Evolutionary conservation across 2,797 vertebrate species (phyloP).

Genomic region (Hemitrygon akajei): DNA sequence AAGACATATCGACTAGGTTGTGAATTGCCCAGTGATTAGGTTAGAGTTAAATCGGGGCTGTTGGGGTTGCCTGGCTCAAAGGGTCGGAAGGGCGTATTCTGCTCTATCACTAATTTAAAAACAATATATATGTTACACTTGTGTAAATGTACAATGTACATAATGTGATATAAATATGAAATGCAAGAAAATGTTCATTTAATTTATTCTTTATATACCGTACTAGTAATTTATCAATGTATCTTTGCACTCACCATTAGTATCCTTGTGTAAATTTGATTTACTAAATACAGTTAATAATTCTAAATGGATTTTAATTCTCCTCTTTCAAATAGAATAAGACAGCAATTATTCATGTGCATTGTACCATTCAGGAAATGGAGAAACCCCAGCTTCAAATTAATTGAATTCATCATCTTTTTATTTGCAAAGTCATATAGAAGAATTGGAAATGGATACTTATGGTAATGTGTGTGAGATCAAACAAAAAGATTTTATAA

Average conservation of each 20-base stretch:
- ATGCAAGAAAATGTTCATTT: constrained; percentile 10
- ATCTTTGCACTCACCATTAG: neutral
- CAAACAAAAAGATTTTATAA: constrained; percentile 8
- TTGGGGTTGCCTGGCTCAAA: too few species aligned
- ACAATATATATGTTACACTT: neutral
- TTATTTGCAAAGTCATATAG: constrained; percentile 10
- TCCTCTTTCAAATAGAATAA: neutral
- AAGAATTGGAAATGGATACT: neutral
- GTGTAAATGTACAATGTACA: constrained; percentile 1
- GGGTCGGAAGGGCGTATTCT: too few species aligned
- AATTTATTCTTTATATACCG: constrained; percentile 19
- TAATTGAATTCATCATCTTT: neutral
- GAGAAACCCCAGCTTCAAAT: neutral
- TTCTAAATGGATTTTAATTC: neutral
- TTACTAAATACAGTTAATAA: neutral
- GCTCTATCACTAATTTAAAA: too few species aligned
- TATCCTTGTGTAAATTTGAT: constrained; percentile 2
- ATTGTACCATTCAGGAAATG: neutral
- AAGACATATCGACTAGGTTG: too few species aligned
- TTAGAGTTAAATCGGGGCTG: too few species aligned
- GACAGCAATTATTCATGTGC: neutral
- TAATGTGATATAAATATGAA: neutral
- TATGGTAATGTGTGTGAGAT: neutral
- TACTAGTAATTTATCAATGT: neutral
- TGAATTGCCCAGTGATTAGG: too few species aligned